Evolutionary conservation across 2,888 invertebrate genomes (phyloP).

Genomic region (Catocala nupta): DNA sequence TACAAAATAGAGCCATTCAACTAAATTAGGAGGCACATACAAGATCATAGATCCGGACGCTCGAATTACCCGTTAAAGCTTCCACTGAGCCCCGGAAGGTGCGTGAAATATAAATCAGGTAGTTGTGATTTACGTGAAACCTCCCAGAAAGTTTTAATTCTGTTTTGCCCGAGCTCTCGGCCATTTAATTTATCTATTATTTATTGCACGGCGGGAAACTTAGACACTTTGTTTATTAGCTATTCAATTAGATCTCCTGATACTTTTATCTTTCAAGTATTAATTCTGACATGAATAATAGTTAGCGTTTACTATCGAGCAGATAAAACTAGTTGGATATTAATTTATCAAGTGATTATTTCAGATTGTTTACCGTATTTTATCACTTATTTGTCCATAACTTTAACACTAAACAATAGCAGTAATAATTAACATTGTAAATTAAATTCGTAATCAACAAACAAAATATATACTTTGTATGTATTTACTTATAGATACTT

Average conservation of each 20-base stretch:
- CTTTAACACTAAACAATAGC: too few species aligned
- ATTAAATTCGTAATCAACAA: too few species aligned
- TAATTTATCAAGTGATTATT: background rate
- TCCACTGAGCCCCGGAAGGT: constrained; percentile 61
- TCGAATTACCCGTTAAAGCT: constrained; percentile 48
- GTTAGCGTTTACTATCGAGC: background rate
- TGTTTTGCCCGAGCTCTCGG: constrained; percentile 69
- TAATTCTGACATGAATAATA: constrained; percentile 27
- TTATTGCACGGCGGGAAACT: constrained; percentile 72
- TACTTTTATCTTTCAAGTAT: constrained; percentile 49
- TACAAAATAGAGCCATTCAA: constrained; percentile 15
- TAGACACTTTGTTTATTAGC: constrained; percentile 75
- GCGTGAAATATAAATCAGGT: constrained; percentile 83
- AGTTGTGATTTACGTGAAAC: constrained; percentile 79
- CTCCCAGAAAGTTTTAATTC: constrained; percentile 81
- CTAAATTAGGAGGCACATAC: constrained; percentile 29
- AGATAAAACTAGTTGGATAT: background rate
- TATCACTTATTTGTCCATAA: too few species aligned
- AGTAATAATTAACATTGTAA: too few species aligned
- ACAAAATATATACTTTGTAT: too few species aligned
- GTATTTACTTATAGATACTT: too few species aligned
- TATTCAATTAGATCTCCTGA: constrained; percentile 70
- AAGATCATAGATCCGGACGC: constrained; percentile 42
- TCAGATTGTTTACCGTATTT: too few species aligned
- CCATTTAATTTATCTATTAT: constrained; percentile 82